Percentiles rank a stretch among this genome's conserved stretches.
Evolutionary conservation across 2,888 invertebrate genomes (phyloP).

Genomic region (Lacanobia wlatinum): DNA sequence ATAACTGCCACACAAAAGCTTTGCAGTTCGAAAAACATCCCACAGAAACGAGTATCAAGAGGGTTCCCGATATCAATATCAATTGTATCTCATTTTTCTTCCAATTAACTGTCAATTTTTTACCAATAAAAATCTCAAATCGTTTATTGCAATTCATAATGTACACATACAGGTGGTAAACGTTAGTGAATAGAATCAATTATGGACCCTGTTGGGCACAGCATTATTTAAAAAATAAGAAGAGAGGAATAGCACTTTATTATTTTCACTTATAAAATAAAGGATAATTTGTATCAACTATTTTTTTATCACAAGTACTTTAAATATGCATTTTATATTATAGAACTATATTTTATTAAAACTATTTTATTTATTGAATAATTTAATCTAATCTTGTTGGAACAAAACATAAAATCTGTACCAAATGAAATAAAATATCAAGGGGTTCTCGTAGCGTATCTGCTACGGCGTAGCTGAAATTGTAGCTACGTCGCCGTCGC

Average conservation of each 20-base stretch:
- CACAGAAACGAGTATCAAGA: neutral
- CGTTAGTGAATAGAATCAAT: too few relatives aligned
- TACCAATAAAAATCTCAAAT: neutral
- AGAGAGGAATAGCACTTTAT: too few relatives aligned
- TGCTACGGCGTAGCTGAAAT: conserved; percentile 36
- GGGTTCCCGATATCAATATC: conserved; percentile 4
- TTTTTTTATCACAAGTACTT: too few relatives aligned
- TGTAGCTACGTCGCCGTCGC: conserved; percentile 29
- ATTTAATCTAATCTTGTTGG: neutral
- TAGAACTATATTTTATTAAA: too few relatives aligned
- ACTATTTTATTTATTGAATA: too few relatives aligned
- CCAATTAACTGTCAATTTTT: neutral
- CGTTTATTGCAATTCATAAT: too few relatives aligned
- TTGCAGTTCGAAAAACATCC: neutral
- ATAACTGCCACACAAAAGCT: neutral
- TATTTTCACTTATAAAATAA: too few relatives aligned
- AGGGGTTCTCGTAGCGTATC: conserved; percentile 21
- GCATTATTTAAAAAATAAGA: too few relatives aligned
- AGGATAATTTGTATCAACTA: too few relatives aligned
- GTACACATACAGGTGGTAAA: too few relatives aligned
- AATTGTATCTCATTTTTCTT: neutral
- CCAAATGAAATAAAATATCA: neutral
- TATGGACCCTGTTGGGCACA: too few relatives aligned
- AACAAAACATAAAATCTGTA: neutral
- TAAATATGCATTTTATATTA: too few relatives aligned